Base-by-base conservation (phyloP, 1,140 invertebrate species). In the Tetragnatha versicolor region DNA sequence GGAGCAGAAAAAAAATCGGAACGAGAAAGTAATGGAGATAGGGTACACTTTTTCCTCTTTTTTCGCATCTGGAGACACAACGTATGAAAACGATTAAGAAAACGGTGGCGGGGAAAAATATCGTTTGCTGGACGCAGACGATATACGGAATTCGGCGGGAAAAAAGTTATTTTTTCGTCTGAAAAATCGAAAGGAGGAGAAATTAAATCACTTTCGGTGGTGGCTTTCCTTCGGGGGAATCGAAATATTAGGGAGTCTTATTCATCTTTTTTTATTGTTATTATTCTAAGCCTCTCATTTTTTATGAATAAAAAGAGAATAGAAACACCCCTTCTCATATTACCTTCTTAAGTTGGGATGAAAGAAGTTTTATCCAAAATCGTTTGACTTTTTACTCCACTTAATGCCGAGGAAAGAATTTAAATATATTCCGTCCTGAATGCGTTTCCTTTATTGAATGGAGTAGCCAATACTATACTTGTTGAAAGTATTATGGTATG, bases 61-160 rank as follows among this genome's bases (percentile, higher is more conserved):
- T 69, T 27, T 69, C 29, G n/a, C n/a, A n/a, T n/a, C 12, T 10
- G 29, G 66, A 31, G 49, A 55, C 29, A 51, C 47, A 69, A 69
- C 45, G 42, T 55, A 69, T 69, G 66, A 69, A 69, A 69, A 39
- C 66, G 66, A 69, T 69, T 69, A 69, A 69, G 66, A 69, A 69
- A 69, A 49, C 47, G 55, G 31, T 53, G 55, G 27, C 31, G 66
- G 10, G 14, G 45, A 69, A 69, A 69, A 69, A 35, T 35, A 12
- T 31, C 14, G 14, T 35, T 29, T 20, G 3, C 29, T 33, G n/a
- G 55, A 25, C 31, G 31, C 55, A 51, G 49, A 9, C 49, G 49
- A 51, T 51, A 51, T 51, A 51, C 2, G 35, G 27, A 27, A 60
- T 31, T 17, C 12, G 42, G 7, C 17, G 35, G 60, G 25, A 63